These are phyloP conservation scores for Jacana jacana DNA, from an alignment of 2,113 vertebrate genomes.

Conservation along the genomic window DNA sequence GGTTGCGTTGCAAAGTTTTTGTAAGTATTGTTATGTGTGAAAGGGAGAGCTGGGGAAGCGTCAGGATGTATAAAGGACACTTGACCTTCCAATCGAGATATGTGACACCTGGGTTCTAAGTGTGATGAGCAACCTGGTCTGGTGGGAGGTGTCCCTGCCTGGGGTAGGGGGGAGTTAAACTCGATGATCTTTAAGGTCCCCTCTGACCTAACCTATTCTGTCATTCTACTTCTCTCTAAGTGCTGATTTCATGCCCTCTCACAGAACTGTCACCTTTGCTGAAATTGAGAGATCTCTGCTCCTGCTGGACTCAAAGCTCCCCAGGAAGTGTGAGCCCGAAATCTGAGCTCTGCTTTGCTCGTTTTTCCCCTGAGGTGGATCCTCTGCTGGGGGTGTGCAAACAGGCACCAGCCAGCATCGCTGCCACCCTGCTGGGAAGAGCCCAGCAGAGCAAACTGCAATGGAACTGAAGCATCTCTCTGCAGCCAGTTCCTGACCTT, in stretches of 20 bases:
- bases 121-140: too few species aligned
- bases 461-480: background rate
- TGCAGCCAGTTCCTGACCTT: background rate
- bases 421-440: background rate
- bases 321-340: background rate
- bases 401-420: background rate
- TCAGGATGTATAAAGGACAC: background rate
- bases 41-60: background rate
- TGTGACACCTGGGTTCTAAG: background rate
- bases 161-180: too few species aligned
- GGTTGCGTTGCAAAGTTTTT: background rate
- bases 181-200: too few species aligned
- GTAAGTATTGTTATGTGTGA: background rate
- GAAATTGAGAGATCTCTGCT: background rate
- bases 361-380: background rate
- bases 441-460: background rate
- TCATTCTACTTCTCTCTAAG: too few species aligned
- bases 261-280: background rate
- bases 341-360: background rate
- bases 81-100: background rate
- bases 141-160: too few species aligned
- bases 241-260: rapidly evolving
- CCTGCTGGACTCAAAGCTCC: background rate
- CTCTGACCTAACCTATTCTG: too few species aligned
- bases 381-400: background rate